Percentiles rank a stretch among this genome's conserved stretches.
Evolutionary conservation across 2,888 invertebrate genomes (phyloP).

Genomic region (Dasypogon diadema): DNA sequence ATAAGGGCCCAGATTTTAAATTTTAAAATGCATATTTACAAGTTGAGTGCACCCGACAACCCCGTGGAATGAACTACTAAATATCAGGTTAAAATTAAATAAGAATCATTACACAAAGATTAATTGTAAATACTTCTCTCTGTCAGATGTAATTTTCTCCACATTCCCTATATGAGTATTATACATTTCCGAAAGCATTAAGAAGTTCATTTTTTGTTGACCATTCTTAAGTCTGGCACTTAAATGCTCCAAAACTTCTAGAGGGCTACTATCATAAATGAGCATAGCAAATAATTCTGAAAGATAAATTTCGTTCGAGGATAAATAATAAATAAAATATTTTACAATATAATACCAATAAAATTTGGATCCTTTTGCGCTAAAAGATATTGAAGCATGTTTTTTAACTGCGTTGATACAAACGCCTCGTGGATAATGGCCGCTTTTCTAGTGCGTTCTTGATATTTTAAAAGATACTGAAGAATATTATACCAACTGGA

Average conservation of each 20-base stretch:
- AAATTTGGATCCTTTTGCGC: constrained; percentile 65
- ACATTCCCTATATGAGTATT: constrained; percentile 55
- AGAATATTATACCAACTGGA: constrained; percentile 64
- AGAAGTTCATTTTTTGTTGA: constrained; percentile 64
- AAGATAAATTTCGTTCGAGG: neutral
- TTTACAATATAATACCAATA: constrained; percentile 59
- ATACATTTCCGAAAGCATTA: constrained; percentile 67
- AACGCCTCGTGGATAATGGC: constrained; percentile 62
- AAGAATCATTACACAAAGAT: neutral
- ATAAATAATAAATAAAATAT: constrained; percentile 14
- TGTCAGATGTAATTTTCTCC: neutral
- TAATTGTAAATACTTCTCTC: constrained; percentile 1
- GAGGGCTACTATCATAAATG: constrained; percentile 61
- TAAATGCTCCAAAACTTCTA: constrained; percentile 61
- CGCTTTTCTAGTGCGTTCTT: constrained; percentile 59
- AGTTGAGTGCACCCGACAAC: too few species aligned
- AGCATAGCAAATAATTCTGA: constrained; percentile 65
- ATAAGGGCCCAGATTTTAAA: too few species aligned
- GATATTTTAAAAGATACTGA: constrained; percentile 64
- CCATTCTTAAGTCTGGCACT: constrained; percentile 64
- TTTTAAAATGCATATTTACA: too few species aligned
- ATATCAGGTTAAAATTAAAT: too few species aligned
- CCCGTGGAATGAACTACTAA: too few species aligned
- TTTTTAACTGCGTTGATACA: constrained; percentile 62
- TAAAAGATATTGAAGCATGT: constrained; percentile 64